Evolutionary conservation across 2,888 invertebrate genomes (phyloP), one percentile per base, ranked within the genome.

Genomic region (Patella caerulea): DNA sequence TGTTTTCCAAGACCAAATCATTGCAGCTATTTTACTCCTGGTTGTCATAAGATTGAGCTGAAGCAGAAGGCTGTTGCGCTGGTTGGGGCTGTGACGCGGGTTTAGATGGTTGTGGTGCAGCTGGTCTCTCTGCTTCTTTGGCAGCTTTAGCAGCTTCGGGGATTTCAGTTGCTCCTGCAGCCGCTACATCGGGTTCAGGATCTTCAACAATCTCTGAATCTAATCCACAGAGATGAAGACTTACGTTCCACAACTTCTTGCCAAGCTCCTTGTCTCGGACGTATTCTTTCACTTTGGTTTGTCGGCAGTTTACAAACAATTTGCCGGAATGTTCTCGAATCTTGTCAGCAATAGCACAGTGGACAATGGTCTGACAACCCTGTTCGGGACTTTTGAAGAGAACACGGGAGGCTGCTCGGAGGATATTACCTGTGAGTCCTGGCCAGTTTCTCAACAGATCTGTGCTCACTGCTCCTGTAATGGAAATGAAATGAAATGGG

Each of bases 361-460:
- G 86, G 7, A 90, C 85, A 55, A 89, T 83, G 14, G 88, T 87
- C 79, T 90, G 90, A 53, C 88, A 86, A 9, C 89, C 90, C 29
- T 88, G 87, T 70, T 88, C 88, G 1, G 90, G 87, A 4, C 86
- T 82, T 75, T 89, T 89, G 83, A 89, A 90, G 75, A 90, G 81
- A 29, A 90, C 77, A 56, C 86, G 83, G 0, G 86, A 79, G 56
- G 82, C 81, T 52, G 83, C 82, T 12, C 89, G 84, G 53, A 89
- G 75, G 12, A 88, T 15, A 55, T 87, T 84, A 59, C 90, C 90
- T 17, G 78, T 74, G 59, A 88, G 34, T 11, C 90, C 89, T 1
- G 89, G 87, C 85, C 85, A 88, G 79, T 86, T 85, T 12, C 89
- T 82, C 79, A 88, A 72, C 45, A 90, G 78, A 53, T 88, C 88